Evolutionary conservation across 2,888 invertebrate species (phyloP), one percentile per base, ranked within the genome.

Genomic region (Calameuta idolon): DNA sequence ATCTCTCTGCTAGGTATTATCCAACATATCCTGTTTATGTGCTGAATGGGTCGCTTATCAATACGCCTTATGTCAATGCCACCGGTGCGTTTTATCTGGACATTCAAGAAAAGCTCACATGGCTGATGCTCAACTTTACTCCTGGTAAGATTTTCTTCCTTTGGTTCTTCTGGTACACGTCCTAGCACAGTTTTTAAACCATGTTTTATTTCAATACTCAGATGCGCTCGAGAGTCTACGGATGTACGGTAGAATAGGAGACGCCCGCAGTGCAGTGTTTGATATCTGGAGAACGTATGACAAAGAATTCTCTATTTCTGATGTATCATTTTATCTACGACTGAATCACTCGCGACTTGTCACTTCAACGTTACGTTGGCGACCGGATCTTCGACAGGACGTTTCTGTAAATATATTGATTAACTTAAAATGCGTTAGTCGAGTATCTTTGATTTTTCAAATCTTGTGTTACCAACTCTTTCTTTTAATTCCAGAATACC

Each of bases 201-300:
- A 33, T 31, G 5, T 69, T 34, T 31, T 37, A 40, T 69, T 75
- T 15, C 23, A n/a, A 81, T 31, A 79, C 37, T 12, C 23, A 93
- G 95, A 95, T 87, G 94, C 94, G 31, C 92, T 93, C 12, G 94
- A 95, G 89, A 94, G 94, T 86, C 89, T 95, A 9, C 95, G 96
- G 89, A 94, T 96, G 93, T 93, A 96, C 77, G 97, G 97, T 1
- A 93, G 93, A 79, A 95, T 97, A 82, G 95, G 96, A 0, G 96
- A 97, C 89, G 94, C 96, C 0, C 93, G 97, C 68, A 96, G 95
- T 82, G 95, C 95, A 0, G 93, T 94, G 81, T 94, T 97, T 83
- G 94, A 96, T 89, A 93, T 96, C 15, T 97, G 97, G 96, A 93
- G 97, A 69, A 95, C 96, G 85, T 97, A 95, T 87, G 96, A 97